phyloP scores from a whole-genome alignment of 1,140 invertebrate genomes.

The Drosophila santomea region DNA sequence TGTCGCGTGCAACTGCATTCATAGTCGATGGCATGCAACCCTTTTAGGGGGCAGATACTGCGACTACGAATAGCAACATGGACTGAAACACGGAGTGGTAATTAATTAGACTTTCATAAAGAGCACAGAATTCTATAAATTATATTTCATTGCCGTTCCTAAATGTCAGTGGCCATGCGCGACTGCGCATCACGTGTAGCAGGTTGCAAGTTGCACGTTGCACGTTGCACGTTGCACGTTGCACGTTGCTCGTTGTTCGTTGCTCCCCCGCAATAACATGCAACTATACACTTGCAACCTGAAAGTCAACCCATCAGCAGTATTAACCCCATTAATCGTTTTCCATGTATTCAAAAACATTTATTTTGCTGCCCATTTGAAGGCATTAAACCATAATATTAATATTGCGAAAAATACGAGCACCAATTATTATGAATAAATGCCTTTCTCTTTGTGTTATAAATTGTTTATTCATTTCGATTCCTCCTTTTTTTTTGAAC shows the following conservation, averaged over 20 bases:
- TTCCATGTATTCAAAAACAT: conserved; percentile 27
- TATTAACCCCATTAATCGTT: conserved; percentile 44
- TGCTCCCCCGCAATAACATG: neutral
- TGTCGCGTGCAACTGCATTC: conserved; percentile 77
- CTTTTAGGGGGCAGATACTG: conserved; percentile 12
- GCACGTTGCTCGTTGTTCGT: too few species aligned
- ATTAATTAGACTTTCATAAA: conserved; percentile 82
- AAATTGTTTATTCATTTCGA: conserved; percentile 73
- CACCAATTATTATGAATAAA: conserved; percentile 27
- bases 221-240: neutral
- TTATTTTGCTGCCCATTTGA: neutral
- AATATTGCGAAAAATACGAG: neutral
- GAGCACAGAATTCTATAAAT: conserved; percentile 83
- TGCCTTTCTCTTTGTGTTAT: conserved; percentile 61
- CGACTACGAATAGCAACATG: conserved; percentile 21
- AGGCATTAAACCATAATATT: neutral
- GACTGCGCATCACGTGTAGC: conserved; percentile 63
- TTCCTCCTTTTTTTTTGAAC: conserved; percentile 64
- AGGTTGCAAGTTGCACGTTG: conserved; percentile 5
- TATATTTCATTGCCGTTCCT: conserved; percentile 71
- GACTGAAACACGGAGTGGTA: conserved; percentile 65
- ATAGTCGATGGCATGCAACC: conserved; percentile 38
- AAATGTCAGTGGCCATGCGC: conserved; percentile 75
- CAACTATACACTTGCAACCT: conserved; percentile 12
- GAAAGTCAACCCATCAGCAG: neutral